Conservation (phyloP, 1,140 invertebrate species). For the Alviniconcha marisindica region DNA sequence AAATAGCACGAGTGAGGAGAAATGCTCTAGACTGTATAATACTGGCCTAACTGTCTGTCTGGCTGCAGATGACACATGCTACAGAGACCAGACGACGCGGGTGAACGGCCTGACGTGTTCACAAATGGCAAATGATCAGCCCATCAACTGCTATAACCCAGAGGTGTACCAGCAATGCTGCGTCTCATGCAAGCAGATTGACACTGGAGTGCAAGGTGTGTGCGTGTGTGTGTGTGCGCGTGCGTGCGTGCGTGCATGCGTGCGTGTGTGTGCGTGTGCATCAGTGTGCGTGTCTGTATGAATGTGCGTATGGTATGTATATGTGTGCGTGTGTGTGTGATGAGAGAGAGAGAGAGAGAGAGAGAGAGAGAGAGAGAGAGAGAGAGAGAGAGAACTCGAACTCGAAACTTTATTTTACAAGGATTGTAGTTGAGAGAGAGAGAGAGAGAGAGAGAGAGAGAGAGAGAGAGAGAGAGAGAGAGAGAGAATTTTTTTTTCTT, state of each 20-base stretch:
- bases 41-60: no score
- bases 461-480: background rate
- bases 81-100: background rate
- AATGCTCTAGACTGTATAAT: no score
- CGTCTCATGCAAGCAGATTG: background rate
- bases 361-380: no score
- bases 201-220: background rate
- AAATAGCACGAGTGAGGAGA: no score
- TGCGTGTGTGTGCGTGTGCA: background rate
- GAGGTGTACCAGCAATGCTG: background rate
- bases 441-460: background rate
- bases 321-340: no score
- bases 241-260: background rate
- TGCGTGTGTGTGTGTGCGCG: constrained; percentile 2
- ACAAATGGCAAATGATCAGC: background rate
- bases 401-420: no score
- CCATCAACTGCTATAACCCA: background rate
- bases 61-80: no score
- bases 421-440: no score
- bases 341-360: no score
- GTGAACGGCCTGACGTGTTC: background rate
- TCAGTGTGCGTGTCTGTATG: background rate
- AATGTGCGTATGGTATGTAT: no score
- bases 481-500: no score
- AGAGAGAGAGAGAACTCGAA: no score